Base-by-base conservation (phyloP, 2,888 invertebrate genomes). In the Diarsia brunnea region DNA sequence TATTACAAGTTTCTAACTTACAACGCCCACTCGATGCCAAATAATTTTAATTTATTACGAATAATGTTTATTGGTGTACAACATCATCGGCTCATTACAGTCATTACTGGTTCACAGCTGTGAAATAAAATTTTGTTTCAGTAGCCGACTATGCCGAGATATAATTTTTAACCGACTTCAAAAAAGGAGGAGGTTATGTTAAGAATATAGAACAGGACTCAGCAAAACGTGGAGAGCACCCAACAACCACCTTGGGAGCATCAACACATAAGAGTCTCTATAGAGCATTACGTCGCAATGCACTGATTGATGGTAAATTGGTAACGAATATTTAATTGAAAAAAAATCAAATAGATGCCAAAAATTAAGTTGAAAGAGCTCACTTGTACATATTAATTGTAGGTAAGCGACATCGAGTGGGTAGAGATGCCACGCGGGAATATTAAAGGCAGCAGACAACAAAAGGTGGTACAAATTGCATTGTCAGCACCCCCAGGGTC, bases 391-490 rank as follows among this genome's bases (percentile, higher is more conserved):
- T 64, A 66, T 69, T 63, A 73, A 76, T 70, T 77, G 38, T 31
- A 60, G 24, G 45, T 64, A 65, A 64, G 58, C 64, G 61, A 66
- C 69, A 79, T 78, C 63, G 69, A 71, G 69, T 73, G 72, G 70
- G 65, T 65, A 79, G 49, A 31, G 67, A 55, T 74, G 38, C 65
- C 74, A 71, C 51, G 67, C 67, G 38, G 71, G 60, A 75, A 53
- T 68, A 75, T 78, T 60, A 53, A 58, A 77, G 70, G 71, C 45
- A 79, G 78, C 87, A 90, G 90, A 91, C 91, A 86, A 90, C 90
- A 91, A 89, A 89, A 90, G 88, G 85, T 86, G 76, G 83, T 71
- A 81, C 80, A 87, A 83, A 85, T 84, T 86, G 81, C 83, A 85
- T 85, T 70, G 79, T 81, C 78, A 78, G 72, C 76, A 81, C 60